Base-by-base conservation (phyloP, 2,797 vertebrate species). In the Hozukius guyotensis region DNA sequence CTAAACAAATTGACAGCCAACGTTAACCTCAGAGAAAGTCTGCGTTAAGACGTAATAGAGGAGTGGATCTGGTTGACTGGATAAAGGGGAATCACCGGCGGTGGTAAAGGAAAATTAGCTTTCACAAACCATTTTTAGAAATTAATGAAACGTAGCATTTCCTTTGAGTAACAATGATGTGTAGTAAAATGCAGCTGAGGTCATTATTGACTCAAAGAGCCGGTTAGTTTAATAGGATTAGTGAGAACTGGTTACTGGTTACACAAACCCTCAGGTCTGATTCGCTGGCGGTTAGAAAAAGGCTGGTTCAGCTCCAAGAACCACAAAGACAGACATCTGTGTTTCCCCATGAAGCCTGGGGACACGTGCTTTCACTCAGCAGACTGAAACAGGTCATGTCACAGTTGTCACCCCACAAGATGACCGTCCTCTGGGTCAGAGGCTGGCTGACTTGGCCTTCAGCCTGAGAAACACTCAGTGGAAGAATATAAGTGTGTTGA, bases 301-400 rank as follows among this genome's bases (percentile, higher is more conserved):
- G 5, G 10, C 11, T 85, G 52, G 57, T 27, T 77, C 32, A 11
- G 8, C 49, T 36, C 75, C 63, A 81, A 75, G 12, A 82, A 53
- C 56, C 49, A 84, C 62, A 89, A 66, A 75, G 46, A 81, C 25
- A 55, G 42, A 83, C 84, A 85, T 82, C 78, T 89, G 80, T 66
- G 24, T 72, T 70, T 78, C 73, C 59, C 18, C 38, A 31, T 42
- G 67, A 42, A 60, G 65, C 56, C 77, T 1, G 14, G 56, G 27
- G 74, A 5, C 22, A 16, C 11, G 2, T 46, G 60, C 6, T 53
- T 22, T 14, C 46, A 59, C 27, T 27, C 3, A 38, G 27, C 36
- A 77, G n/a, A 53, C 79, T 56, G 8, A 72, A 55, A 60, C 18
- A 34, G 63, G 68, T 72, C 62, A 52, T 24, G 31, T 60, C 67